Conservation (phyloP, 2,113 vertebrate genomes). For the Rhineura floridana region DNA sequence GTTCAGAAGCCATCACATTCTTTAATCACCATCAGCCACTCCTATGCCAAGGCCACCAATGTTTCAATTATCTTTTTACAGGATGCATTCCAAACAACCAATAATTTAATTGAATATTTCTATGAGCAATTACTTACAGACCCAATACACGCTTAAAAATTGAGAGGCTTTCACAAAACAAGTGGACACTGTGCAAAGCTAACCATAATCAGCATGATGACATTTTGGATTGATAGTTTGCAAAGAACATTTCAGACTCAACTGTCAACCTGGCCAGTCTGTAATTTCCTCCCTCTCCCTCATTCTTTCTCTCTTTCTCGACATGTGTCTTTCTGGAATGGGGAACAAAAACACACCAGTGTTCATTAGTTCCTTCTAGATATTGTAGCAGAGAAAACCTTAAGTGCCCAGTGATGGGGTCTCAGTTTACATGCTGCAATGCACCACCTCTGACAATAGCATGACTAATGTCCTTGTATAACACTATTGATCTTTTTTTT, state of each 20-base stretch:
- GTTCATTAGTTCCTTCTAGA: slow-evolving; percentile 20
- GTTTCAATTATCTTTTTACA: neutral
- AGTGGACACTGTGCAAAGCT: neutral
- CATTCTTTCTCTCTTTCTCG: neutral
- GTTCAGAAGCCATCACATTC: neutral
- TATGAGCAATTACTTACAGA: neutral
- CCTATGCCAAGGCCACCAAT: neutral
- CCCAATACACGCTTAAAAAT: neutral
- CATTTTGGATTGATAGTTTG: neutral
- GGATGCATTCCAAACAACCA: neutral
- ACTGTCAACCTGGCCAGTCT: accelerated
- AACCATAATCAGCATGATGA: neutral
- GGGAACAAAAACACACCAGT: slow-evolving; percentile 7
- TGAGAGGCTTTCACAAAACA: neutral
- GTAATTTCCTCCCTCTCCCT: neutral
- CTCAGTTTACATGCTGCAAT: slow-evolving; percentile 5
- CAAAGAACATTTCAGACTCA: neutral
- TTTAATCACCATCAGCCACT: neutral
- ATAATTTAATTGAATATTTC: neutral
- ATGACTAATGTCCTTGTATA: slow-evolving; percentile 32
- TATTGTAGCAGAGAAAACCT: neutral
- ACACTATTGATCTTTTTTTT: slow-evolving; percentile 49
- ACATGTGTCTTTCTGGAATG: neutral
- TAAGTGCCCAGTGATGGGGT: slow-evolving; percentile 27
- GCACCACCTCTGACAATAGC: slow-evolving; percentile 34